Base-by-base conservation (phyloP, 1,140 invertebrate genomes). In the Diachasma alloeum region DNA sequence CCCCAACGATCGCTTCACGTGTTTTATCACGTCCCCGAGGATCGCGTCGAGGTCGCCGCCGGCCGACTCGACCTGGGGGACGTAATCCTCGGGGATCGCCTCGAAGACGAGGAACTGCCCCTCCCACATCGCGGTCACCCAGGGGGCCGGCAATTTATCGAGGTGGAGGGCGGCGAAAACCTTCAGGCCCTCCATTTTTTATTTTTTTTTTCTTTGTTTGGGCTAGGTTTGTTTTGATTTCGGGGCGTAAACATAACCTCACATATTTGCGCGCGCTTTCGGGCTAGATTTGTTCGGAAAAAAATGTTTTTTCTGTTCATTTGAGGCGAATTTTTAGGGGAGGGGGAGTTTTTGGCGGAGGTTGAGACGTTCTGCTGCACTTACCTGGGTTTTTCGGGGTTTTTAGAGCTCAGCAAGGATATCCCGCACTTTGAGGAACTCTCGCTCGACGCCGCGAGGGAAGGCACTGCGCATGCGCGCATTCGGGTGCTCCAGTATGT, bases 121-220 rank as follows among this genome's bases (percentile, higher is more conserved):
- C 15, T 91, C 85, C 87, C 91, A 92, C 0, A 91, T 77, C 19
- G 82, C 83, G 74, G 89, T 83, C 24, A 91, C 87, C 92, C 92
- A 92, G 4, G 86, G 83, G 79, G 81, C 67, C 24, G 86, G 84
- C 0, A 91, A 70, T 17, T 81, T 78, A 24, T 90, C 82, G 5
- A 90, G 80, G 72, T 86, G 83, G 59, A 90, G 88, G 42, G 81
- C 79, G 11, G 83, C 79, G 74, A 90, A 85, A 36, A 88, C 78
- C 67, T 84, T 79, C 13, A 87, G 53, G 22, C 83, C 78, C 44
- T 88, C 86, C 87, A 89, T 89, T 26, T 37, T 78, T 68, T 8
- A n/a, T 31, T 31, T 31, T 31, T 6, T 31, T 31, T 31, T 31
- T 6, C 2, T 31, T 31, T 31, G 31, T 31, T 31, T 31, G 6